A percentile compares a stretch with the other conserved stretches of the same genome.
phyloP scores from a whole-genome alignment of 2,888 invertebrate species.

The Sesia bembeciformis region DNA sequence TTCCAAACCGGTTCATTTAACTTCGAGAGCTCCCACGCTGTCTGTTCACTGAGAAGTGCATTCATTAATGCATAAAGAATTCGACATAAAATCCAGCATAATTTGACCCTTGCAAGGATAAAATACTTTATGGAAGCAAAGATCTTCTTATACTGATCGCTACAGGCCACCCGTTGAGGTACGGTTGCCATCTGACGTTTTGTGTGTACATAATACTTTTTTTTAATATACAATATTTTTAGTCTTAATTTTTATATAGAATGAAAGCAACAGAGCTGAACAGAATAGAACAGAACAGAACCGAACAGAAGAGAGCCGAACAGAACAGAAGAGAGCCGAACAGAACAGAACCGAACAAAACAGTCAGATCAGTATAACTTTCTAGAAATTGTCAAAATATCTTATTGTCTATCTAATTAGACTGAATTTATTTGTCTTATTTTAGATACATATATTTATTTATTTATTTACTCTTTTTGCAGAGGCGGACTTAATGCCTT shows the following conservation, averaged over 20 bases:
- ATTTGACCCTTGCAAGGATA: neutral
- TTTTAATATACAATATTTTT: neutral
- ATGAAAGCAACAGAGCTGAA: neutral
- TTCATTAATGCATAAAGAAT: conserved; percentile 13
- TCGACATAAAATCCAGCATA: conserved; percentile 1
- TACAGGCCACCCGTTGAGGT: conserved; percentile 19
- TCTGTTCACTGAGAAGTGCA: conserved; percentile 29
- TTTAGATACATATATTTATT: no score
- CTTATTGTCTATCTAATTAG: no score
- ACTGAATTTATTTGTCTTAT: no score
- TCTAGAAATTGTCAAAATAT: no score
- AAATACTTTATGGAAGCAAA: conserved; percentile 4
- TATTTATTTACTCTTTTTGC: no score
- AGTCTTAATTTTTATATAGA: neutral
- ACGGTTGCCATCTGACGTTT: conserved; percentile 21
- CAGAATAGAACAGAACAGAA: conserved; percentile 1
- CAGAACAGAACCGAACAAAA: conserved; percentile 1
- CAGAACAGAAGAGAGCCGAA: conserved; percentile 1
- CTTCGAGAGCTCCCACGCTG: conserved; percentile 23
- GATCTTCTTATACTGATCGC: conserved; percentile 2
- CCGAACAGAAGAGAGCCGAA: conserved; percentile 1
- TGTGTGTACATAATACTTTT: neutral
- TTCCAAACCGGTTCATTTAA: conserved; percentile 20
- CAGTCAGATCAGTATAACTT: conserved; percentile 1
- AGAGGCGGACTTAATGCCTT: no score